Conservation (phyloP, 2,797 vertebrate genomes). For the Takifugu rubripes region DNA sequence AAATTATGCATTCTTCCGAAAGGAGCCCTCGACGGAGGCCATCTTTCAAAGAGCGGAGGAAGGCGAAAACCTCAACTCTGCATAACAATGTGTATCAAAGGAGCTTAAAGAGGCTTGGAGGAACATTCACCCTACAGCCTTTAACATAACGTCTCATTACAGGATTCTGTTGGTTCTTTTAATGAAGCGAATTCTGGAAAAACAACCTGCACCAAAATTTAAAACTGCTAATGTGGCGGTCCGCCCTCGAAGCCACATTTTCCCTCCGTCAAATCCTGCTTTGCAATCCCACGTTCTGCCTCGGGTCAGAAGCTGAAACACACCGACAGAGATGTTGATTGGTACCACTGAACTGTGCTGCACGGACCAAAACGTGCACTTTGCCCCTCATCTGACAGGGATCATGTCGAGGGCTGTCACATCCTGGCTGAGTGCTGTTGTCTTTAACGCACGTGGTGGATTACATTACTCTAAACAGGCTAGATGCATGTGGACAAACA, state of each 20-base stretch:
- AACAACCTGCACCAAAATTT: slow-evolving; percentile 61
- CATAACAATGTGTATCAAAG: slow-evolving; percentile 78
- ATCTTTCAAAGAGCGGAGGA: slow-evolving; percentile 50
- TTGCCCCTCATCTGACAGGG: slow-evolving; percentile 16
- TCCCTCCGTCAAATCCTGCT: slow-evolving; percentile 36
- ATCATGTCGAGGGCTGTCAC: slow-evolving; percentile 4
- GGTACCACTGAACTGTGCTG: slow-evolving; percentile 17
- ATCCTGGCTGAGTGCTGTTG: background rate
- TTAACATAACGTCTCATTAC: slow-evolving; percentile 82
- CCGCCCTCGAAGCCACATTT: slow-evolving; percentile 45
- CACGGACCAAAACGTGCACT: slow-evolving; percentile 20
- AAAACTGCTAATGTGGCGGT: slow-evolving; percentile 52
- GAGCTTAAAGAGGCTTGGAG: slow-evolving; percentile 66
- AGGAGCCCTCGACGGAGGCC: slow-evolving; percentile 45
- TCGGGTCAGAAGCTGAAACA: slow-evolving; percentile 42
- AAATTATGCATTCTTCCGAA: slow-evolving; percentile 38
- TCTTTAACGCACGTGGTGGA: background rate
- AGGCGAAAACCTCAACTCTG: slow-evolving; percentile 69
- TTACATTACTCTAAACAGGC: background rate
- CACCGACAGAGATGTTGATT: slow-evolving; percentile 13
- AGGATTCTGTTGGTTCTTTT: slow-evolving; percentile 69
- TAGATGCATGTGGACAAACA: slow-evolving; percentile 3
- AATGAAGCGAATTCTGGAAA: slow-evolving; percentile 59
- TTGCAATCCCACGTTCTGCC: slow-evolving; percentile 33
- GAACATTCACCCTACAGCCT: slow-evolving; percentile 79